A percentile compares a stretch with the other conserved stretches of the same genome.
Evolutionary conservation across 2,797 vertebrate species (phyloP).

Genomic region (Eutrigla gurnardus): DNA sequence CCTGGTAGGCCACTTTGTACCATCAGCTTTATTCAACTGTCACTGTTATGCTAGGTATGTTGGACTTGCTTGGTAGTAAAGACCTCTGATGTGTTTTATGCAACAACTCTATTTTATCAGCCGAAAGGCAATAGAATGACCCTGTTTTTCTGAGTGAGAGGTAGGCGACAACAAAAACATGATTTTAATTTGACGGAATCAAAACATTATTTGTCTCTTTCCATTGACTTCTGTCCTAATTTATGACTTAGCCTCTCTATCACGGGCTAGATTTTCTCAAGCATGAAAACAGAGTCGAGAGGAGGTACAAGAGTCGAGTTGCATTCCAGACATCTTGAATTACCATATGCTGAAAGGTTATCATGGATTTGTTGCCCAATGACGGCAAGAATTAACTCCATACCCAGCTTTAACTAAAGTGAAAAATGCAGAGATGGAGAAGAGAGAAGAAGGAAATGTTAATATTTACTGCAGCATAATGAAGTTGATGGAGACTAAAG

Average conservation of each 20-base stretch:
- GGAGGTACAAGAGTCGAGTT: neutral
- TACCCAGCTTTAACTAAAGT: neutral
- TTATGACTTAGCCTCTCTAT: neutral
- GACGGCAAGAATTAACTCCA: neutral
- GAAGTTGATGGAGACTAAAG: conserved; percentile 11
- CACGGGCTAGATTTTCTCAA: neutral
- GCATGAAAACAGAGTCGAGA: neutral
- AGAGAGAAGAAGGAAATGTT: neutral
- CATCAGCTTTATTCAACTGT: neutral
- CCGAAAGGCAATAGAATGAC: no score
- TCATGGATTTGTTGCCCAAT: neutral
- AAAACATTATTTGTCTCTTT: no score
- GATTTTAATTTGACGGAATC: no score
- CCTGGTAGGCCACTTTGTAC: neutral
- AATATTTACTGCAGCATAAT: conserved; percentile 25
- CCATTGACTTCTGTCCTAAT: no score
- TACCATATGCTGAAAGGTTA: neutral
- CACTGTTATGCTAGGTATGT: no score
- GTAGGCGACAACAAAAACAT: no score
- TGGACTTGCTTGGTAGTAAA: no score
- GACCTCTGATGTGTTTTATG: no score
- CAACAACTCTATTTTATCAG: no score
- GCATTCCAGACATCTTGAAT: neutral
- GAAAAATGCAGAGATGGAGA: neutral
- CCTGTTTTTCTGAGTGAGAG: no score